Conservation (phyloP, 1,140 invertebrate species). For the Heterodera schachtii region DNA sequence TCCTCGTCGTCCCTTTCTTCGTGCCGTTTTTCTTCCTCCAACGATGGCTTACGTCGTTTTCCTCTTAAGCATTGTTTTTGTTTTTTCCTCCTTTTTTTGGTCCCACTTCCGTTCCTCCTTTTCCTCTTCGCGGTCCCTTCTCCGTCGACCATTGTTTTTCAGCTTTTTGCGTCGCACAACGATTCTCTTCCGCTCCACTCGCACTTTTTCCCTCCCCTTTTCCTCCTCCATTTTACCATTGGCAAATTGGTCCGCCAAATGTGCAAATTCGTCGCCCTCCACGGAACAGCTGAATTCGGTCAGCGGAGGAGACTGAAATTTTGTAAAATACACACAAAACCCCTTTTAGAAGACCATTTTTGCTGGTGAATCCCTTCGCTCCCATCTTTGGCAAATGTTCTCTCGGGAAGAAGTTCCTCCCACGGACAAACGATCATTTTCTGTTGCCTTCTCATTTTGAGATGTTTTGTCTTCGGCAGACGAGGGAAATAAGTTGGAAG, state of each 20-base stretch:
- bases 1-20: too few relatives aligned
- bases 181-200: background rate
- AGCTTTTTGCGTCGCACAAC: background rate
- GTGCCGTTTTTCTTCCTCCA: too few relatives aligned
- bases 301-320: background rate
- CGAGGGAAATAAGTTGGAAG: background rate
- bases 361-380: background rate
- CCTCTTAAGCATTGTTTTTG: too few relatives aligned
- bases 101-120: background rate
- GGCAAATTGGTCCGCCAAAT: background rate
- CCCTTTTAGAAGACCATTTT: background rate
- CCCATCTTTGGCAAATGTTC: background rate
- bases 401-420: background rate
- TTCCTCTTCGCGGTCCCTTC: background rate
- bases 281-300: constrained; percentile 5
- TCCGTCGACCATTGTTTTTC: background rate
- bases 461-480: background rate
- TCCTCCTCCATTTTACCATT: background rate
- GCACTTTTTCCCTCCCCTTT: background rate
- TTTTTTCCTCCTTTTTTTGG: background rate
- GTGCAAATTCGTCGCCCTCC: background rate
- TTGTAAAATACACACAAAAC: background rate
- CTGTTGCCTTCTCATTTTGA: background rate
- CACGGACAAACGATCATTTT: background rate
- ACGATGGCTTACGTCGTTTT: too few relatives aligned